Evolutionary conservation across 2,113 vertebrate genomes (phyloP), one percentile per base, ranked within the genome.

Genomic region (Paraplagusia blochii): DNA sequence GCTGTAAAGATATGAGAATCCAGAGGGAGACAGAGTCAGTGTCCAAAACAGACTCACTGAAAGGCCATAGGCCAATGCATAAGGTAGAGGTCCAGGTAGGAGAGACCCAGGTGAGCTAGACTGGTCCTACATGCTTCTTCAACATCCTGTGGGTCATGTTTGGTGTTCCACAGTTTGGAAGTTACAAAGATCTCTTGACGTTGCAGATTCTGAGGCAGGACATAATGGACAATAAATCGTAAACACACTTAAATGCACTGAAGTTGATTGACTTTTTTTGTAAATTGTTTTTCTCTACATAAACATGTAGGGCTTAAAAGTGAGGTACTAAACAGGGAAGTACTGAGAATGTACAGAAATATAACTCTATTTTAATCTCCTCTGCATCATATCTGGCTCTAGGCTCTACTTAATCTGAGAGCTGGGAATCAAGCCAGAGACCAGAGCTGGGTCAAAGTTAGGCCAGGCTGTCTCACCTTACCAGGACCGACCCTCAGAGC

Each of bases 41-140:
- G 9, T 13, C 14, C 35, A 42, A 44, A 18, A 44, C 44, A 16
- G 16, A 58, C 88, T 85, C 69, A 89, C 88, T 86, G 79, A 61
- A 91, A 91, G n/a, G 87, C 89, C 81, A 90, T 89, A 33, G 90
- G 88, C 89, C 89, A 91, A 74, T 91, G 90, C 72, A 91, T 88
- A n/a, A 91, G 89, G 75, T 91, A 90, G 33, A 91, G 80, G 57
- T 91, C 89, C 72, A 91, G 39, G 54, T 87, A 90, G 60, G 65
- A 59, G 19, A 91, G 81, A 45, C 82, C 78, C 58, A 91, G 78
- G 49, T 91, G 79, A 35, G 65, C 40, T 48, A 91, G 66, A 43
- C 69, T 89, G 59, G 68, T 86, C 69, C 62, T 83, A 63, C 90
- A 91, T 0, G 89, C 86, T 5, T 73, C 71, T 44, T 91, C 89